A percentile compares a stretch with the other conserved stretches of the same genome.
phyloP scores from a whole-genome alignment of 2,888 invertebrate species.

The Odontomyia ornata region DNA sequence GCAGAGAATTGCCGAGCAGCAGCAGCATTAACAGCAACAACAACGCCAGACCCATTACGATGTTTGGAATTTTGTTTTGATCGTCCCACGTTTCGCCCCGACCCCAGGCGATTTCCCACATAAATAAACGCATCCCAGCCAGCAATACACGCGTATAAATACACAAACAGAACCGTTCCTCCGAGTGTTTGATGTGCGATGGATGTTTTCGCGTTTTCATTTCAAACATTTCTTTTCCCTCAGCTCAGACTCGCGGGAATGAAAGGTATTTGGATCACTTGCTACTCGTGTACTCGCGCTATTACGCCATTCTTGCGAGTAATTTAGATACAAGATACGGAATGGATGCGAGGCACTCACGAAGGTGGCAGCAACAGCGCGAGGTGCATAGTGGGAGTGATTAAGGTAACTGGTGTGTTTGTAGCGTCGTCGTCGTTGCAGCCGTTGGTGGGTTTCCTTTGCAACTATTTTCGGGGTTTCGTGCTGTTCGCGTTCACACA shows the following conservation, averaged over 20 bases:
- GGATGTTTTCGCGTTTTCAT: neutral
- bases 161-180: no score
- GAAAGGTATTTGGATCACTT: neutral
- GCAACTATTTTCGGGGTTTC: no score
- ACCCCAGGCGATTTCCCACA: slow-evolving; percentile 17
- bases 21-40: neutral
- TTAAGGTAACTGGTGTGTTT: slow-evolving; percentile 22
- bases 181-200: no score
- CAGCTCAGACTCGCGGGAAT: neutral
- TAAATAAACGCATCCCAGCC: neutral
- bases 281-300: neutral
- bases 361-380: neutral
- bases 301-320: neutral
- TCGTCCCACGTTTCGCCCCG: slow-evolving; percentile 7
- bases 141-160: no score
- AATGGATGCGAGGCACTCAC: neutral
- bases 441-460: no score
- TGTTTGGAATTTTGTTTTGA: slow-evolving; percentile 32
- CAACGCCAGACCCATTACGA: slow-evolving; percentile 24
- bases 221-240: neutral
- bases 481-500: no score
- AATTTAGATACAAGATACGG: neutral
- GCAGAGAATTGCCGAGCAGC: neutral
- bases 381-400: neutral
- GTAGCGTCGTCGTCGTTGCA: neutral